Evolutionary conservation across 2,888 invertebrate genomes (phyloP).

Genomic region (Allophyes oxyacanthae): DNA sequence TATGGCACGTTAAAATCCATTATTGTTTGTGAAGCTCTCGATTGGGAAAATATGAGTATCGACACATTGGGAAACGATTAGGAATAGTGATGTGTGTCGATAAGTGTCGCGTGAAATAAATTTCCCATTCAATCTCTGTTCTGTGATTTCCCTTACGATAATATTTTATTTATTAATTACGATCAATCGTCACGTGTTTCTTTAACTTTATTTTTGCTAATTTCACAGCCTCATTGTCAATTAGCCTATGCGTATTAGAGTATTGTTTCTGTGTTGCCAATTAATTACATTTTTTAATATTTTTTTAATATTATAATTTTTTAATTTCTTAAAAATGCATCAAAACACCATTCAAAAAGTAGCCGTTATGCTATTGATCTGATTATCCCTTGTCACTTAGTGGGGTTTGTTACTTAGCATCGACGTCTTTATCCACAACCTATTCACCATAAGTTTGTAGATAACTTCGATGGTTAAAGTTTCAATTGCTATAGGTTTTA

Average conservation of each 20-base stretch:
- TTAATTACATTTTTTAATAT: conserved; percentile 79
- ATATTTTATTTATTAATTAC: conserved; percentile 77
- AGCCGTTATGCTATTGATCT: conserved; percentile 86
- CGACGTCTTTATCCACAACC: conserved; percentile 71
- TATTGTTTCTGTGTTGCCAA: conserved; percentile 89
- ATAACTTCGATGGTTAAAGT: conserved; percentile 63
- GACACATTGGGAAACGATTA: conserved; percentile 40
- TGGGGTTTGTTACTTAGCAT: conserved; percentile 74
- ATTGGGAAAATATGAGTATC: conserved; percentile 39
- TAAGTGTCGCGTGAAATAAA: conserved; percentile 29
- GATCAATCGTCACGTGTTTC: conserved; percentile 82
- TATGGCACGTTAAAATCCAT: conserved; percentile 33
- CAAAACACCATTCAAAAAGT: conserved; percentile 89
- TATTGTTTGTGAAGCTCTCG: conserved; percentile 29
- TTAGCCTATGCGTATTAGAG: conserved; percentile 89
- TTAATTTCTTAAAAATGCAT: conserved; percentile 84
- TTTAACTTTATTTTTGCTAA: conserved; percentile 84
- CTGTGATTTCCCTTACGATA: conserved; percentile 77
- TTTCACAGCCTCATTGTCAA: conserved; percentile 89
- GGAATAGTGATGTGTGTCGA: conserved; percentile 46
- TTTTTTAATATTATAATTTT: conserved; percentile 69
- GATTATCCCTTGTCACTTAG: conserved; percentile 82
- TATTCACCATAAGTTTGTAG: conserved; percentile 71
- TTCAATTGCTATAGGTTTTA: conserved; percentile 51
- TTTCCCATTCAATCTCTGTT: conserved; percentile 64